Base-by-base conservation (phyloP, 2,888 invertebrate genomes). In the Herminia tarsipennalis region DNA sequence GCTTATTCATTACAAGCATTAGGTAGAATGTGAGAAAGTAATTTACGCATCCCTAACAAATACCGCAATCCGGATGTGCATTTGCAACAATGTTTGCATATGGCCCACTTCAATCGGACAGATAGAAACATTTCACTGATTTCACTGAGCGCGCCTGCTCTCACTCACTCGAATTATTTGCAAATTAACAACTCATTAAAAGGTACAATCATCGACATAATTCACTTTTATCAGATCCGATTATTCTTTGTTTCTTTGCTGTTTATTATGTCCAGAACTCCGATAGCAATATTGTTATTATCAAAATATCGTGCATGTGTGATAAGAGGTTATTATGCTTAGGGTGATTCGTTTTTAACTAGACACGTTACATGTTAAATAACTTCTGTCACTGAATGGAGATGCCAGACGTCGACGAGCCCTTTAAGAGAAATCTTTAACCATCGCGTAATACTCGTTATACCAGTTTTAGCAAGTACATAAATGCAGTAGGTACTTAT, bases 91-190 rank as follows among this genome's bases (percentile, higher is more conserved):
- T 33, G 45, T 65, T 65, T 57, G 57, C 58, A 55, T 66, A 52
- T 43, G 65, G 50, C 67, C 57, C 43, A 54, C 49, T 64, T 57
- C 32, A 39, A 38, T 51, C 45, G 30, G 34, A 52, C 27, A 62
- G 44, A 58, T 60, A 45, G 50, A 55, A 42, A 55, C 51, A 49
- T 59, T 67, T 62, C 54, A 57, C 67, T 58, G 67, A 58, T 70
- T 66, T 67, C 68, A 53, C 68, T 53, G 25, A 18, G 4, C 25
- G n/a, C 9, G 6, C 17, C 20, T 30, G 17, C 17, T 27, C 39
- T 20, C 35, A 39, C 22, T 46, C 13, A 22, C 33, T 45, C 56
- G 58, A 58, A 65, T 49, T 57, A 49, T 38, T 50, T 45, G 50
- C 43, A 35, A 51, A 58, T 46, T 48, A 51, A 40, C 39, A 10